Base-by-base conservation (phyloP, 2,888 invertebrate species). In the Cryptus viduatorius region DNA sequence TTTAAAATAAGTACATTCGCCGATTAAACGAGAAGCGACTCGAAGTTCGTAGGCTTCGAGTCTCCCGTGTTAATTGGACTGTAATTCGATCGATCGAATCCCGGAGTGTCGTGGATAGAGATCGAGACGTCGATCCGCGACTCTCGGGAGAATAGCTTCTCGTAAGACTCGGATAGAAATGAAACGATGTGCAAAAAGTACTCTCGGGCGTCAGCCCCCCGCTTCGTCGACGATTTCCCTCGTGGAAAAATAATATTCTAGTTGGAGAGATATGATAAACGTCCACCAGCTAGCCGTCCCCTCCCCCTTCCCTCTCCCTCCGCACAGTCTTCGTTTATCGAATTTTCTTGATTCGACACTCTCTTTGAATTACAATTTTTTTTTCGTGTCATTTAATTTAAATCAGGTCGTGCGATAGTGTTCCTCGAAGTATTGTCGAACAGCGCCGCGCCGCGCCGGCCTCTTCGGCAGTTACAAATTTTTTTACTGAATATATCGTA, bases 401-500 rank as follows among this genome's bases (percentile, higher is more conserved):
- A 61, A 24, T 80, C 69, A 59, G 64, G 46, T 48, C 16, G 61
- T 50, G 80, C 81, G 77, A 77, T 77, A 46, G 72, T 71, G 76
- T 59, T 77, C 37, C 37, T 68, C 77, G 77, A 77, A 77, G 61
- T 53, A 19, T 83, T 71, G 37, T 76, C 50, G 56, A 56, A 16
- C 16, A 53, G 37, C 24, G 72, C 67, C 31, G 79, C 68, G 61
- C 71, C 79, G 61, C 64, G 61, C 71, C 79, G 61, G 16, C 69
- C 59, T 64, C 44, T 71, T 61, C 37, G 87, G 84, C 83, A 86
- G 69, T 77, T 82, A 87, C 86, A 84, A 86, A 53, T 53, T 87
- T 86, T 85, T 84, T 37, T 53, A 87, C 78, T 86, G 85, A 86
- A 80, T 87, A 87, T 84, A 83, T n/a, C n/a, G 87, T 78, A 24